These are phyloP conservation scores for Felis catus DNA, from an alignment of 2,113 vertebrate genomes.

Conservation along the genomic window DNA sequence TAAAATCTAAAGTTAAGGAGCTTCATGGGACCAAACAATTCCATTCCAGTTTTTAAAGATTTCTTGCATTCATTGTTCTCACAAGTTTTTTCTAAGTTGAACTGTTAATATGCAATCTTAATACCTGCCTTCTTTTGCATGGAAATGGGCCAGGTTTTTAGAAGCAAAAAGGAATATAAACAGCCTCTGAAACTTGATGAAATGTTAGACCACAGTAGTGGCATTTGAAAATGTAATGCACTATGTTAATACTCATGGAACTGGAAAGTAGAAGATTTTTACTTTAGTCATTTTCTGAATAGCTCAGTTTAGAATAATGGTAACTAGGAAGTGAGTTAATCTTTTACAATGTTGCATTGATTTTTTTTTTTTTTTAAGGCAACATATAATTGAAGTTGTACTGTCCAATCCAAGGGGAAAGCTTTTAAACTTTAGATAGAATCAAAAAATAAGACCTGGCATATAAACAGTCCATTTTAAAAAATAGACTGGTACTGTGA, in stretches of 20 bases:
- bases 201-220: slow-evolving; percentile 77
- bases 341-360: slow-evolving; percentile 76
- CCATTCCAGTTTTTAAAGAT: slow-evolving; percentile 80
- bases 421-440: slow-evolving; percentile 67
- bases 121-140: slow-evolving; percentile 75
- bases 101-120: slow-evolving; percentile 53
- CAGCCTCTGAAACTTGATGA: slow-evolving; percentile 77
- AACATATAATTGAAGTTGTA: slow-evolving; percentile 83
- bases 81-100: slow-evolving; percentile 62
- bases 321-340: slow-evolving; percentile 82
- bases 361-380: slow-evolving; percentile 71
- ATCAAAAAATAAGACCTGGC: slow-evolving; percentile 57
- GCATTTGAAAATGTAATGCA: slow-evolving; percentile 81
- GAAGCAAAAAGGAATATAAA: slow-evolving; percentile 73
- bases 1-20: slow-evolving; percentile 74
- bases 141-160: slow-evolving; percentile 76
- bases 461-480: slow-evolving; percentile 57
- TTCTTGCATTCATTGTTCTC: slow-evolving; percentile 61
- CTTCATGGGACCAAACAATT: slow-evolving; percentile 85
- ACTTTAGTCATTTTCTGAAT: slow-evolving; percentile 78
- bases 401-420: slow-evolving; percentile 72
- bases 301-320: slow-evolving; percentile 82
- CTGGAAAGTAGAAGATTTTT: slow-evolving; percentile 84
- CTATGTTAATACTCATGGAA: slow-evolving; percentile 82
- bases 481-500: slow-evolving; percentile 71